A percentile compares a stretch with the other conserved stretches of the same genome.
phyloP scores from a whole-genome alignment of 2,113 vertebrate genomes.

The Theristicus caerulescens region DNA sequence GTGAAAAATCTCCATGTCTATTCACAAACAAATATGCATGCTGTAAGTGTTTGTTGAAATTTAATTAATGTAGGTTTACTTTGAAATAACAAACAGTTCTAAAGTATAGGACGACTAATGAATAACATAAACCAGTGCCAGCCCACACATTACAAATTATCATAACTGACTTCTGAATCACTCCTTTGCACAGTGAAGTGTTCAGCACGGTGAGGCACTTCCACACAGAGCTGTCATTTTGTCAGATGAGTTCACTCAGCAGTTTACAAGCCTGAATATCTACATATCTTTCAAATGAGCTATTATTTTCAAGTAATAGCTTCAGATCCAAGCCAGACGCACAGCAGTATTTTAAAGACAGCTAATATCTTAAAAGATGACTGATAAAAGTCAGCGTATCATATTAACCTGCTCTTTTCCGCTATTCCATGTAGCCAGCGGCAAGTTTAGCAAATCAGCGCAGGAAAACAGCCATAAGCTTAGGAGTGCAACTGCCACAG shows the following conservation, averaged over 20 bases:
- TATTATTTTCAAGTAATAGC: neutral
- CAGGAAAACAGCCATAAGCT: neutral
- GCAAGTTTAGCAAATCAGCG: fast-evolving
- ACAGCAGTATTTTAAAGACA: neutral
- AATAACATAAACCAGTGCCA: neutral
- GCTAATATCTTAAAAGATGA: neutral
- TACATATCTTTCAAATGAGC: neutral
- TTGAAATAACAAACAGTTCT: neutral
- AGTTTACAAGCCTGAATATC: neutral
- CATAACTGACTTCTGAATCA: neutral
- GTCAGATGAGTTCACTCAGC: neutral
- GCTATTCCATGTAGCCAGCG: fast-evolving
- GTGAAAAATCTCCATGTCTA: neutral
- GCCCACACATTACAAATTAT: neutral
- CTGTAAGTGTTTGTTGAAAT: neutral
- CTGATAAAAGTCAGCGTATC: neutral
- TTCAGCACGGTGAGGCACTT: fast-evolving
- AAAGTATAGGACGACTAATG: neutral
- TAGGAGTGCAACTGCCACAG: fast-evolving
- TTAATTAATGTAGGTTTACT: neutral
- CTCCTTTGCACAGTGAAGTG: neutral
- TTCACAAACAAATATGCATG: neutral
- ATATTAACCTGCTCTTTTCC: neutral
- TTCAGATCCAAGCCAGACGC: neutral
- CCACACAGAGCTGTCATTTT: neutral